Base-by-base conservation (phyloP, 2,888 invertebrate species). In the Anthoptus insignis region DNA sequence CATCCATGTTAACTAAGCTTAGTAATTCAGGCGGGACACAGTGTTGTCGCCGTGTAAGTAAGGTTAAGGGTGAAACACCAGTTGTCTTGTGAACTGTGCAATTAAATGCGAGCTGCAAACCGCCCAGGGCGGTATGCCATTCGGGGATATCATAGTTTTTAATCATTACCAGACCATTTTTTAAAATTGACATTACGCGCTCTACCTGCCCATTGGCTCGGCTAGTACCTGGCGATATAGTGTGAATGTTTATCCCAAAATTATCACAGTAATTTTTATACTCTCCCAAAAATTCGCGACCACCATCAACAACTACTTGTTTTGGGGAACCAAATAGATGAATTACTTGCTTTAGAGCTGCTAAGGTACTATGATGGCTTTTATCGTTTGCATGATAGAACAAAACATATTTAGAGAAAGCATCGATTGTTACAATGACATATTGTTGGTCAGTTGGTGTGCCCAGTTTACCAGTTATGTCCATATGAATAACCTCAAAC, bases 51-150 rank as follows among this genome's bases (percentile, higher is more conserved):
- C 66, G 63, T 0, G 73, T 75, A 0, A 75, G 3, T 0, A 73
- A 47, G 4, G 72, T 70, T 0, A 75, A 64, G 13, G 75, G 75
- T 1, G 76, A 59, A 6, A 66, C 52, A 0, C 74, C 73, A 0
- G 76, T 76, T 74, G 69, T 8, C n/a, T n/a, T 37, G n/a, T 37
- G 37, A 6, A 52, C 2, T 2, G 74, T 74, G 60, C 77, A 77
- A 42, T 76, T 75, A 1, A 77, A 9, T 3, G 77, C 75, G 0
- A 76, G 59, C 47, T 74, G 74, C 0, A 77, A 52, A 3, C 24
- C 52, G 6, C 70, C 74, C 0, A 76, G 27, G 1, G 70, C 67
- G 0, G 65, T 72, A 2, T 72, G 71, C 75, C 76, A 76, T 11
- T 37, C 37, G 3, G 13, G 13, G 4, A 71, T 73, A 27, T 76